phyloP scores from a whole-genome alignment of 30 jellyfish, hydroid and myxozoan species.

The Cassiopea xamachana region DNA sequence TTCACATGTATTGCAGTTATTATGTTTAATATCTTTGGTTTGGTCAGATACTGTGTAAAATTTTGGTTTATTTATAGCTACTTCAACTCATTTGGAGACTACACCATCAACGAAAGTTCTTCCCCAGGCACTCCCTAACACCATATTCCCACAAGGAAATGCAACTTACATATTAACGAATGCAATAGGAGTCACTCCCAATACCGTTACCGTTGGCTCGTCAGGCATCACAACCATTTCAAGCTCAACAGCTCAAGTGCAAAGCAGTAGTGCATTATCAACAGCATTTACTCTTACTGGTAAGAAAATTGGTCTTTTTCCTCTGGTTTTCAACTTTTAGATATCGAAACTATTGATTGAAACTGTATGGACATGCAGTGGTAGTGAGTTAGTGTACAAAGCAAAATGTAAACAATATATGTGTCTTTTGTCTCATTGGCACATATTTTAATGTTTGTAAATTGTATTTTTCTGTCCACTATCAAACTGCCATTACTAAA shows the following conservation, averaged over 20 bases:
- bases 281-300: conserved; percentile 71
- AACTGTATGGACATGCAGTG: background rate
- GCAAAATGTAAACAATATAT: too few species aligned
- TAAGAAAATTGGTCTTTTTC: background rate
- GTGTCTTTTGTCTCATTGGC: too few species aligned
- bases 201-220: conserved; percentile 66
- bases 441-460: too few species aligned
- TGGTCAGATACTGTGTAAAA: background rate
- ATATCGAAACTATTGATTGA: background rate
- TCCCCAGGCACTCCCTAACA: conserved; percentile 52
- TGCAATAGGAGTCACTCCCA: conserved; percentile 85
- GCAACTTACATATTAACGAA: conserved; percentile 90
- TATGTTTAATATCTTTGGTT: too few species aligned
- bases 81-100: conserved; percentile 28
- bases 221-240: conserved; percentile 27
- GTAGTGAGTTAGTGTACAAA: too few species aligned
- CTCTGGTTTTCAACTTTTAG: background rate
- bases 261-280: conserved; percentile 43
- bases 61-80: conserved; percentile 4
- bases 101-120: conserved; percentile 32
- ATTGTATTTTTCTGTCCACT: too few species aligned
- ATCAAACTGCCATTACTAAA: too few species aligned
- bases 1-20: too few species aligned
- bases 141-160: conserved; percentile 80
- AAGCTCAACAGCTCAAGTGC: conserved; percentile 25